Evolutionary conservation across 2,888 invertebrate species (phyloP).

Genomic region (Serrognathus titanus): DNA sequence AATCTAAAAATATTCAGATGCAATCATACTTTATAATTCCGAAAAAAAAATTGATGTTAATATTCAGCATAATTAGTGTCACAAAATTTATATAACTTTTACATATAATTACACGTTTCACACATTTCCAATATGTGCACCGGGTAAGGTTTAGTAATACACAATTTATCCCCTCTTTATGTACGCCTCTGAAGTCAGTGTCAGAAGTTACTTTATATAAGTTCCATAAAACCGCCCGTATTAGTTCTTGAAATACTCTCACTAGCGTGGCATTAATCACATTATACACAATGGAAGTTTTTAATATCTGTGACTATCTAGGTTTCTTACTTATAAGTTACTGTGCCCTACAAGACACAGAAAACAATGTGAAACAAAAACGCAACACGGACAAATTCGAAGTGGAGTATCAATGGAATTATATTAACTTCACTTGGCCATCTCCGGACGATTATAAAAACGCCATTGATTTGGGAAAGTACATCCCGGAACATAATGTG

Average conservation of each 20-base stretch:
- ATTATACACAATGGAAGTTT: constrained; percentile 11
- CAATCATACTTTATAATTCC: too few species aligned
- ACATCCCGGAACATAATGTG: constrained; percentile 59
- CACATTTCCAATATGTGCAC: too few species aligned
- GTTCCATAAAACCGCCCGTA: constrained; percentile 3
- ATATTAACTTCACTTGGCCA: constrained; percentile 65
- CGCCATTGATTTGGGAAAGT: constrained; percentile 39
- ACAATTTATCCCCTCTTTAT: constrained; percentile 8
- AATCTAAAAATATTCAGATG: too few species aligned
- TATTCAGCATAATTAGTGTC: too few species aligned
- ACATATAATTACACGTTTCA: too few species aligned
- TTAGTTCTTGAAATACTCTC: constrained; percentile 5
- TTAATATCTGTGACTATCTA: constrained; percentile 29
- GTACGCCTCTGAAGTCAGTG: background rate
- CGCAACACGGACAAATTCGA: constrained; percentile 50
- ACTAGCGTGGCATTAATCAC: background rate
- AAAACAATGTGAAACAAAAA: constrained; percentile 15
- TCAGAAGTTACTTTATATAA: constrained; percentile 11
- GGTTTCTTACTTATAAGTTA: constrained; percentile 31
- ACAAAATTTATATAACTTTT: too few species aligned
- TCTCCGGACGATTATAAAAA: constrained; percentile 54
- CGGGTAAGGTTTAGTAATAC: background rate
- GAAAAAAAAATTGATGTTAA: too few species aligned
- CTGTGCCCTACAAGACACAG: constrained; percentile 23
- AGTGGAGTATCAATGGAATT: constrained; percentile 68